A percentile compares a stretch with the other conserved stretches of the same genome.
Conservation (phyloP, 2,797 vertebrate species). For the Schizopygopsis malacanthus region DNA sequence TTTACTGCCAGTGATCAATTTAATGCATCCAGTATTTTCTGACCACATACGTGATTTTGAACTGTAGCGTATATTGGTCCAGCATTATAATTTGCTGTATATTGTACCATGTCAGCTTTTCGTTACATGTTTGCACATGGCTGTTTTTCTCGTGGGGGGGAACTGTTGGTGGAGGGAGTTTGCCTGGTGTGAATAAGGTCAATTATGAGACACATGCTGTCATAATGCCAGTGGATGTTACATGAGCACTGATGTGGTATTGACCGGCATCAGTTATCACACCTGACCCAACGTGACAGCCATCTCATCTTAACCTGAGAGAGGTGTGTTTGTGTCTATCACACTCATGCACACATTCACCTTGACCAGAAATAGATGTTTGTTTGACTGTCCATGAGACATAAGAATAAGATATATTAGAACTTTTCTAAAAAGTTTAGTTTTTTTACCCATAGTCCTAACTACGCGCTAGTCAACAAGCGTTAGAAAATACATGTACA, state of each 20-base stretch:
- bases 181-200: slow-evolving; percentile 30
- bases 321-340: slow-evolving; percentile 17
- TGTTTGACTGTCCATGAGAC: not conserved
- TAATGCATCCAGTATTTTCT: not conserved
- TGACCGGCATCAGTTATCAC: slow-evolving; percentile 75
- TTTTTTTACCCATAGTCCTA: not conserved
- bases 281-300: slow-evolving; percentile 27
- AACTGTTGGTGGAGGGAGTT: not conserved
- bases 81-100: not conserved
- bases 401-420: not conserved
- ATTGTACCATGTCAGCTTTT: not conserved
- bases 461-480: not conserved
- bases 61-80: not conserved
- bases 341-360: not conserved
- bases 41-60: not conserved
- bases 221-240: slow-evolving; percentile 56
- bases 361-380: not conserved
- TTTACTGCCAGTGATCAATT: not conserved
- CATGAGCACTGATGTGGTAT: slow-evolving; percentile 59
- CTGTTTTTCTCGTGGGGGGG: not conserved
- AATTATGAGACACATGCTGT: not conserved
- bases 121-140: not conserved
- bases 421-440: not conserved
- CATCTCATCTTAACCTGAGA: slow-evolving; percentile 31
- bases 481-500: not conserved